Evolutionary conservation across 2,888 invertebrate genomes (phyloP), one percentile per base, ranked within the genome.

Genomic region (Stictocephala bisonia): DNA sequence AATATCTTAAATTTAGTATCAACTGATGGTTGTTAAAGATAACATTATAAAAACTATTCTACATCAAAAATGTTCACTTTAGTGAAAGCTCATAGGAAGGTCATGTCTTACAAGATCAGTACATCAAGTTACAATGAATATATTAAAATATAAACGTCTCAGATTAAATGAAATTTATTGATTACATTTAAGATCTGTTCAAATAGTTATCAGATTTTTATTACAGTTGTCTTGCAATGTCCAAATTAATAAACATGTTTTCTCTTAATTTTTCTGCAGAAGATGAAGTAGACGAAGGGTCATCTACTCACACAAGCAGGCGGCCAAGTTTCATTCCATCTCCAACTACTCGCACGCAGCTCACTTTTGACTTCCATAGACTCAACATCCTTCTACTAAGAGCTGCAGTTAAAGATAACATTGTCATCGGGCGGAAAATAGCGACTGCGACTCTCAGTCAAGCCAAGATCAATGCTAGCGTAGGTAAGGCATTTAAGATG

Each of bases 371-470:
- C 83, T 97, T 97, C 83, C 94, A 95, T 84, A 90, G 96, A 11
- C 85, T 98, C 73, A 97, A 96, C 83, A 91, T 97, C 75, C 85
- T 97, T 72, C 86, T 97, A 77, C 85, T 97, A 77, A 88, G 96
- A 74, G 94, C 94, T 0, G 89, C 93, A 0, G 86, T 92, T 80
- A 83, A 82, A n/a, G 90, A 90, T 78, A 92, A 92, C 77, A 91
- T 90, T 50, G 85, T 86, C 77, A 84, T 91, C 64, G 95, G 94
- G 0, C 89, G 92, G 78, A 97, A 97, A 87, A 94, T 97, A 75
- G 96, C 96, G 73, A 97, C 97, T 0, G 95, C 96, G 18, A 97
- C 96, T 13, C 90, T 97, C 89, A 91, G 92, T 75, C 94, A 94
- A 82, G 96, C 97, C 0, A 90, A 91, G 83, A 93, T 97, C 78